Evolutionary conservation across 2,113 vertebrate species (phyloP), one percentile per base, ranked within the genome.

Genomic region (Python bivittatus): DNA sequence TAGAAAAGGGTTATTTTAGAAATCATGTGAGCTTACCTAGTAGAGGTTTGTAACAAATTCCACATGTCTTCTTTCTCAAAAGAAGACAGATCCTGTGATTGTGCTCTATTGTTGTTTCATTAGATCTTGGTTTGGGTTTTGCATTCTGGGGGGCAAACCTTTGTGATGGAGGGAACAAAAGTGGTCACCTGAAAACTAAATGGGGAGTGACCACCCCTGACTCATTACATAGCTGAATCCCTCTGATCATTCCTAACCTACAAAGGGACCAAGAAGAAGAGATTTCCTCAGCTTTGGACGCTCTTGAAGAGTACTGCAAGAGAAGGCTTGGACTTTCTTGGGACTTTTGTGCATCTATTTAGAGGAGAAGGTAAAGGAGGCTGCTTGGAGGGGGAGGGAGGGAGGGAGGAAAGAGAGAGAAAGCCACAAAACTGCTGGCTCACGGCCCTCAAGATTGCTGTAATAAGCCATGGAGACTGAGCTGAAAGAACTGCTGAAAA

Each of bases 231-330:
- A 44, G 44, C n/a, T 92, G 83, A 86, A 4, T 23, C 92, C 86
- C 72, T 25, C 54, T 85, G 91, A 0, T 0, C 15, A 89, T 44
- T 72, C 86, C 89, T 86, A 10, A 38, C 29, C 42, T 79, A 29
- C 90, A 84, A 88, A 91, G 53, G 12, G 68, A 60, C 87, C 48
- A 23, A 25, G 23, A 23, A 57, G 84, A 91, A 90, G n/a, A 93
- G 1, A 20, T 0, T 61, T 3, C 64, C 86, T 91, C 44, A 29
- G 29, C 86, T 91, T 9, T 25, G 57, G 1, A 93, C 56, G 48
- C 88, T 68, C 79, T 92, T 90, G 68, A 92, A 94, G 92, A 90
- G 56, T 12, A 90, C 58, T 88, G 92, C 64, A 94, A 90, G 94
- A 56, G 0, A 23, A 91, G 52, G 61, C 57, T 84, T 91, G 64